Evolutionary conservation across 2,797 vertebrate species (phyloP), one percentile per base, ranked within the genome.

Genomic region (Peromyscus aztecus): DNA sequence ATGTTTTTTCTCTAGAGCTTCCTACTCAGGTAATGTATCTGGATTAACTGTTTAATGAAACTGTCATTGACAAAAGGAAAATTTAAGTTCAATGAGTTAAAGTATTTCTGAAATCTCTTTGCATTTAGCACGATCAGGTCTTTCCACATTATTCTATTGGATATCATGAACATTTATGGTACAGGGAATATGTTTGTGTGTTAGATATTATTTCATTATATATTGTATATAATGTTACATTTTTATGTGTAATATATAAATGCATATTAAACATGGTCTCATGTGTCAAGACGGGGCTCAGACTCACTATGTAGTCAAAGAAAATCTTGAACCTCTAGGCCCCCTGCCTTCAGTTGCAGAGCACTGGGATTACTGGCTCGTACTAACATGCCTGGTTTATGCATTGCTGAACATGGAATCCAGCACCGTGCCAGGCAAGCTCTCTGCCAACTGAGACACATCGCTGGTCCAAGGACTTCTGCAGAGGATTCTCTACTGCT

Each of bases 21-120:
- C 57, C 52, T 76, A 92, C 75, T 40, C 19, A 61, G 67, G 63
- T 27, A 71, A 87, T 89, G 7, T 12, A 13, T 73, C 55, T 75
- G 57, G 55, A 59, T 76, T 6, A 49, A 71, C 71, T 81, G 67
- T 37, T 77, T 17, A 87, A 77, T 81, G 71, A 29, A 49, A 65
- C 59, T 9, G 6, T 57, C 24, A 78, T n/a, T 61, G 37, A 46
- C 61, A 76, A 91, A 83, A 87, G 9, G 1, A 34, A 92, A 65
- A 57, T 11, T 21, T 84, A 84, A 52, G 4, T 85, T n/a, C 86
- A 91, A 57, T 82, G 77, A 94, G 76, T 90, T 21, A 69, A 90
- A 11, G 0, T 37, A 73, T 67, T 83, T 85, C 14, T 77, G 11
- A 91, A 89, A 86, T 4, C 8, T 23, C 49, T 78, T 67, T 52